These are phyloP conservation scores for Polydrusus tereticollis DNA, from an alignment of 2,888 invertebrate genomes.

Conservation along the genomic window DNA sequence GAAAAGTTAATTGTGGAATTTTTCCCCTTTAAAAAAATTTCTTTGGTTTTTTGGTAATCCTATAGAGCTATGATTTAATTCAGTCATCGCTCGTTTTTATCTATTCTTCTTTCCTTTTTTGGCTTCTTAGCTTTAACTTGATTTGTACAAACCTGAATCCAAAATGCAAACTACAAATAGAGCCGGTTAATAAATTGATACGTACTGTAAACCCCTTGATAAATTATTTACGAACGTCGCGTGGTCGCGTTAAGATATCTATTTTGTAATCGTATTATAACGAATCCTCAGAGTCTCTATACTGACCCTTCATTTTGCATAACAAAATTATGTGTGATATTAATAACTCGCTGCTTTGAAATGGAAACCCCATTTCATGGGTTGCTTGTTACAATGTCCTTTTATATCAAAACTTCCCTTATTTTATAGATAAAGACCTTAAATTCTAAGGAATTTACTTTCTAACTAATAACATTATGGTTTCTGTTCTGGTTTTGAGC, in stretches of 20 bases:
- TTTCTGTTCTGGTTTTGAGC: background rate
- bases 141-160: too few relatives aligned
- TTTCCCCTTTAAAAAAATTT: too few relatives aligned
- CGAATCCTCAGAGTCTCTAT: background rate
- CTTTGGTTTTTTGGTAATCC: too few relatives aligned
- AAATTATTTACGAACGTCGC: background rate
- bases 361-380: slow-evolving; percentile 15
- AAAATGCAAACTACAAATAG: too few relatives aligned
- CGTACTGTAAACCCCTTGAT: too few relatives aligned
- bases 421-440: slow-evolving; percentile 13
- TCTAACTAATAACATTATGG: background rate
- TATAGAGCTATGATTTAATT: too few relatives aligned
- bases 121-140: too few relatives aligned
- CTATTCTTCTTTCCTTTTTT: too few relatives aligned
- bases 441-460: slow-evolving; percentile 3
- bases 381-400: background rate
- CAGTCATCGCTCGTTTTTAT: too few relatives aligned
- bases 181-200: too few relatives aligned
- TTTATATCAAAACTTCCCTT: slow-evolving; percentile 5
- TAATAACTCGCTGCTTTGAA: slow-evolving; percentile 17
- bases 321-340: slow-evolving; percentile 9
- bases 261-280: background rate
- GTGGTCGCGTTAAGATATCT: background rate
- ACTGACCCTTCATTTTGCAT: slow-evolving; percentile 9
- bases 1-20: too few relatives aligned